Percentiles rank a stretch among this genome's conserved stretches.
Evolutionary conservation across 2,888 invertebrate species (phyloP).

Genomic region (Onthophagus sagittarius): DNA sequence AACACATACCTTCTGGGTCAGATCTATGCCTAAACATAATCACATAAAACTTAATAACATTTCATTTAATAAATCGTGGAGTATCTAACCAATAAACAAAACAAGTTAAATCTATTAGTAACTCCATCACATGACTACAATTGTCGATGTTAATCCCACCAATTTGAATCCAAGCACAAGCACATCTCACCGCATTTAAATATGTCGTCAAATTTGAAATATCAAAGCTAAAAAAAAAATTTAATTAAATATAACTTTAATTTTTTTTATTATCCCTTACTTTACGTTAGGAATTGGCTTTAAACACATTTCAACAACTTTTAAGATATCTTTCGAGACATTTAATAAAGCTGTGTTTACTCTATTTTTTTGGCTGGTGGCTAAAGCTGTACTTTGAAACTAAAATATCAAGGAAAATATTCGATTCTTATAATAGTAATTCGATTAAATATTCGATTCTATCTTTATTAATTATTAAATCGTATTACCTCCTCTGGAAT

Average conservation of each 20-base stretch:
- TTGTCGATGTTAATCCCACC: conserved; percentile 48
- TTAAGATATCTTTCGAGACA: conserved; percentile 48
- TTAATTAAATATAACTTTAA: no score
- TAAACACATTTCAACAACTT: conserved; percentile 47
- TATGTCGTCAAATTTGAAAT: conserved; percentile 52
- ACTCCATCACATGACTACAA: conserved; percentile 41
- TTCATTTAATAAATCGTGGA: background rate
- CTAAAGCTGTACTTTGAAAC: conserved; percentile 50
- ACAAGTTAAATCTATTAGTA: conserved; percentile 46
- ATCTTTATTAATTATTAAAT: no score
- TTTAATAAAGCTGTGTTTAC: conserved; percentile 47
- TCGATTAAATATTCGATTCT: no score
- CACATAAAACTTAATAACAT: conserved; percentile 13
- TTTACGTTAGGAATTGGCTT: conserved; percentile 42
- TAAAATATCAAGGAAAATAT: conserved; percentile 25
- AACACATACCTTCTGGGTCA: conserved; percentile 52
- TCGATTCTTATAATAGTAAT: no score
- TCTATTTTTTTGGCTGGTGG: conserved; percentile 45
- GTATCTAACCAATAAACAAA: conserved; percentile 46
- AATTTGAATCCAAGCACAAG: conserved; percentile 61
- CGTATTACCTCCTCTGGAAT: conserved; percentile 87
- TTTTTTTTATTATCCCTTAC: no score
- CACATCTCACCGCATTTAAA: conserved; percentile 55
- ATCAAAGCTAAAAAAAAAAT: conserved; percentile 40
- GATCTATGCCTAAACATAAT: conserved; percentile 41